phyloP scores from a whole-genome alignment of 2,888 invertebrate species.

The Lacanobia oleracea region DNA sequence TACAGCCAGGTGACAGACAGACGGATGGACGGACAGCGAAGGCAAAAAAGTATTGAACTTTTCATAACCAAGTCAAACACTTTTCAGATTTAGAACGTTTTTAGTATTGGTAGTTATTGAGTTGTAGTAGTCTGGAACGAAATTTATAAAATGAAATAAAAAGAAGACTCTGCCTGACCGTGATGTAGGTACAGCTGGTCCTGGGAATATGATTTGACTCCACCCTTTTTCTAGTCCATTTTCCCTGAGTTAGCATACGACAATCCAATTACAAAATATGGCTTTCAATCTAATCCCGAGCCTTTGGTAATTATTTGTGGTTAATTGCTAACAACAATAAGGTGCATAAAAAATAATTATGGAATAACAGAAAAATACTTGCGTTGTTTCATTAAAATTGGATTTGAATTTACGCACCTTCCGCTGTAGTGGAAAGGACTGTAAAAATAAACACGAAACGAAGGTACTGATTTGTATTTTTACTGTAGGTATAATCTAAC shows the following conservation, averaged over 20 bases:
- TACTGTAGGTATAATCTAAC: neutral
- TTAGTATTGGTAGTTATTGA: neutral
- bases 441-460: constrained; percentile 4
- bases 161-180: too few species aligned
- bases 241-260: neutral
- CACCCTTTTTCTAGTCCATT: neutral
- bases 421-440: constrained; percentile 5
- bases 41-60: too few species aligned
- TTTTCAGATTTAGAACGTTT: neutral
- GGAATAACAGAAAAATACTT: neutral
- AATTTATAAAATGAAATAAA: too few species aligned
- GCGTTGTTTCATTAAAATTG: neutral
- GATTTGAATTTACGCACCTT: neutral
- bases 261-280: neutral
- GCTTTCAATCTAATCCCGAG: too few species aligned
- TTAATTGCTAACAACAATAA: neutral
- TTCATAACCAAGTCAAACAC: too few species aligned
- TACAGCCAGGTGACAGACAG: too few species aligned
- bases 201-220: neutral
- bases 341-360: neutral
- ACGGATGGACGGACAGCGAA: too few species aligned
- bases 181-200: neutral
- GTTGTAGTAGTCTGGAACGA: too few species aligned
- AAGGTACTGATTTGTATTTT: neutral
- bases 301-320: too few species aligned